These are phyloP conservation scores for Margarornis squamiger DNA, from an alignment of 2,797 vertebrate genomes.

Conservation along the genomic window DNA sequence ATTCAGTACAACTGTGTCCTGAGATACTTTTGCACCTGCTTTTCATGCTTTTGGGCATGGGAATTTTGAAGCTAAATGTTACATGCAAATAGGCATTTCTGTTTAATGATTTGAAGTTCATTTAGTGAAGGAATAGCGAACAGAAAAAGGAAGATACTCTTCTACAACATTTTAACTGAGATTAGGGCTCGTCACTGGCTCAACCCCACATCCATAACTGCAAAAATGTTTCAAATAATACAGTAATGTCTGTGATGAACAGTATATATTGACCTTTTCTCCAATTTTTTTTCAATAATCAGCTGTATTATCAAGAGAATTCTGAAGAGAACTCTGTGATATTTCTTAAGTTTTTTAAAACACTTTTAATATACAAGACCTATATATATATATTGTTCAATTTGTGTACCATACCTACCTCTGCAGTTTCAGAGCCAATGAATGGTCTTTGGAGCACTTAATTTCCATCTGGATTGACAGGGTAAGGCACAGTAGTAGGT, in stretches of 20 bases:
- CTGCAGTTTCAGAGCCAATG: background rate
- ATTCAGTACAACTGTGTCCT: background rate
- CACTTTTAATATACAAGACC: background rate
- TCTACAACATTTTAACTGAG: background rate
- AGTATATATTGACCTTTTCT: background rate
- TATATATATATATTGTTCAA: background rate
- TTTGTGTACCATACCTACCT: background rate
- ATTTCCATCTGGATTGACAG: background rate
- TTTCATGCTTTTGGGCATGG: background rate
- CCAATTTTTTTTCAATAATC: background rate
- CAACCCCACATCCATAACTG: background rate
- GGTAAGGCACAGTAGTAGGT: background rate
- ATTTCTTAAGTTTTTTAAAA: background rate
- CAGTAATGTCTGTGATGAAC: background rate
- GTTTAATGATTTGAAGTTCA: background rate
- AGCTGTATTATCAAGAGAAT: background rate
- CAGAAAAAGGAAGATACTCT: background rate
- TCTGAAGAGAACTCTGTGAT: background rate
- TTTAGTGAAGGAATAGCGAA: background rate
- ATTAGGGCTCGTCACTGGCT: background rate
- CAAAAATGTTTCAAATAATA: background rate
- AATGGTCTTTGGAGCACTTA: background rate
- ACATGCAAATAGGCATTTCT: background rate
- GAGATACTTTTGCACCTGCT: background rate
- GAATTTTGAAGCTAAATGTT: conserved; percentile 4